Evolutionary conservation across 2,113 vertebrate genomes (phyloP).

Genomic region (Nicator chloris): DNA sequence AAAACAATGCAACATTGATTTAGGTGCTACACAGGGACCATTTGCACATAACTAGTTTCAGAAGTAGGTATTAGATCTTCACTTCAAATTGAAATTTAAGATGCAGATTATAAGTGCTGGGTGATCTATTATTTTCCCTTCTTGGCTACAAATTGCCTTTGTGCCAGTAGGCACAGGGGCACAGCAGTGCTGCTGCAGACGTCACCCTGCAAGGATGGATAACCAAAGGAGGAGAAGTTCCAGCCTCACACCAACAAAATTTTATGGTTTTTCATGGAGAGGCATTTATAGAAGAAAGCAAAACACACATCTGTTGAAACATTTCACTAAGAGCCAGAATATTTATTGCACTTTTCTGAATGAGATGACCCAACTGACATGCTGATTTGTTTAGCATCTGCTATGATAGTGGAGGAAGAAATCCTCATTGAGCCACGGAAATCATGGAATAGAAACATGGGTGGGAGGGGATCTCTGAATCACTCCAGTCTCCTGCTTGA

Average conservation of each 20-base stretch:
- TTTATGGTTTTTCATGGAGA: neutral
- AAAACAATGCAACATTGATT: neutral
- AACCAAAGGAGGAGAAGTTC: neutral
- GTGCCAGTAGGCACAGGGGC: neutral
- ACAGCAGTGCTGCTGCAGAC: neutral
- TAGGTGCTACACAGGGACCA: neutral
- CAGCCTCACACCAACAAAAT: neutral
- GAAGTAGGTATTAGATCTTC: neutral
- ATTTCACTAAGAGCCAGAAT: neutral
- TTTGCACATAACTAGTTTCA: neutral
- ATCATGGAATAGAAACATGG: neutral
- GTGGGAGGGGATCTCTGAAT: neutral
- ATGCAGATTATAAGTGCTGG: neutral
- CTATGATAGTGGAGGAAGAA: neutral
- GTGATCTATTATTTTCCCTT: neutral
- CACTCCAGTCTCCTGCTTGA: neutral
- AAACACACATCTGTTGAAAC: neutral
- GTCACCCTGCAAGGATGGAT: neutral
- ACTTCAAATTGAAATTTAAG: neutral
- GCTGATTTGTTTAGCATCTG: neutral
- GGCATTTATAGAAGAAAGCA: neutral
- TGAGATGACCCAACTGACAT: neutral
- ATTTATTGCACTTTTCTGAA: neutral
- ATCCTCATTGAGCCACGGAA: neutral
- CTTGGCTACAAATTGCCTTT: neutral